phyloP scores from a whole-genome alignment of 2,797 vertebrate species.

The Gymnothorax javanicus region DNA sequence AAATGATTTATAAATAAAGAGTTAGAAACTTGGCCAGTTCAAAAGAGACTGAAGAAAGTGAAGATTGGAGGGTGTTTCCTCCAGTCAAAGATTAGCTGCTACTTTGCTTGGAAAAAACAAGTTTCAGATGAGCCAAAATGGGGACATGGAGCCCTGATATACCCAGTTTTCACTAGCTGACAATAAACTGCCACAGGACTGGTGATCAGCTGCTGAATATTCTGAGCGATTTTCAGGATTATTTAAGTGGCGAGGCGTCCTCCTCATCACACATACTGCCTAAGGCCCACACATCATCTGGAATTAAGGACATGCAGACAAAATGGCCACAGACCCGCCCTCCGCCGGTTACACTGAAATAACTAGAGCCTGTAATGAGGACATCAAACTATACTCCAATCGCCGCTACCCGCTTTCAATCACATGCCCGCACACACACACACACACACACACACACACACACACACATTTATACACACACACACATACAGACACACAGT shows the following conservation, averaged over 20 bases:
- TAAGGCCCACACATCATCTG: conserved; percentile 77
- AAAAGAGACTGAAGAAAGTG: conserved; percentile 35
- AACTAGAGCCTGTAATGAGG: conserved; percentile 71
- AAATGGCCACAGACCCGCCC: conserved; percentile 64
- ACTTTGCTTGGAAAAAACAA: conserved; percentile 49
- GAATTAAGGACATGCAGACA: conserved; percentile 81
- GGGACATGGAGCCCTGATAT: conserved; percentile 51
- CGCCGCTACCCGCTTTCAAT: conserved; percentile 52
- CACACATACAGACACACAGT: conserved; percentile 41
- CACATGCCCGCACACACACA: conserved; percentile 34
- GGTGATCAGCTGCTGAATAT: conserved; percentile 30
- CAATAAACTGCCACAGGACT: conserved; percentile 45
- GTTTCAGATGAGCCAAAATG: conserved; percentile 49
- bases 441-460: conserved; percentile 53
- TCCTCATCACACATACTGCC: conserved; percentile 75
- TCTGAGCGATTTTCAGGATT: conserved; percentile 44
- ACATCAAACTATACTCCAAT: conserved; percentile 68
- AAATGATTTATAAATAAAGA: conserved; percentile 33
- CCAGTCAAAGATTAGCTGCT: conserved; percentile 52
- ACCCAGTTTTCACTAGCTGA: conserved; percentile 54
- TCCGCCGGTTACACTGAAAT: conserved; percentile 55
- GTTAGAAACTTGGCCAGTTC: conserved; percentile 43
- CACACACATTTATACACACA: conserved; percentile 40
- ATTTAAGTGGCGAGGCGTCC: conserved; percentile 56
- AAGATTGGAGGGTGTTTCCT: conserved; percentile 48